A percentile compares a stretch with the other conserved stretches of the same genome.
Conservation (phyloP, 1,140 invertebrate species). For the Nixonia krombeini region DNA sequence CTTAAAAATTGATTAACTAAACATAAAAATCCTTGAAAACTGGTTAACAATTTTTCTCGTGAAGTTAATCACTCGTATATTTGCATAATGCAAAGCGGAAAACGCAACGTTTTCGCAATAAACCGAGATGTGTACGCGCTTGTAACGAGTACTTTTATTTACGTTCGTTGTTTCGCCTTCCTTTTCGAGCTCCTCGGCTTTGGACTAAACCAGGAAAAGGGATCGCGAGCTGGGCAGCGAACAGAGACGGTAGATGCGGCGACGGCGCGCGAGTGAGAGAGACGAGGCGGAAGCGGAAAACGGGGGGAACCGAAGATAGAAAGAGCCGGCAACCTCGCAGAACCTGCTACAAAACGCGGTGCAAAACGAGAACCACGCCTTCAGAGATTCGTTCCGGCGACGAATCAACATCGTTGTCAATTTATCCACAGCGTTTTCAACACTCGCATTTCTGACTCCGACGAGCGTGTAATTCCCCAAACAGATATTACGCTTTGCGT, state of each 20-base stretch:
- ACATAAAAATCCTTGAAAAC: too few species aligned
- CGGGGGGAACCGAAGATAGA: slow-evolving; percentile 20
- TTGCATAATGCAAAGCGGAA: too few species aligned
- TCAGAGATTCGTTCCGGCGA: slow-evolving; percentile 40
- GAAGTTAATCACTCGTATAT: too few species aligned
- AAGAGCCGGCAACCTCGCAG: slow-evolving; percentile 59
- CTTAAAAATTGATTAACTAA: too few species aligned
- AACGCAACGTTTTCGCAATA: too few species aligned
- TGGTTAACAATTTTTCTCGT: too few species aligned
- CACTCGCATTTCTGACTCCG: background rate
- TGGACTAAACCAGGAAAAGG: background rate
- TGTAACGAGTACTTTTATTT: background rate
- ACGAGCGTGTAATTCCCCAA: background rate
- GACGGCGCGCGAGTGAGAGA: slow-evolving; percentile 24
- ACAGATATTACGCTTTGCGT: slow-evolving; percentile 18
- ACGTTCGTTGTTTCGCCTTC: background rate
- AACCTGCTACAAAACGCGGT: slow-evolving; percentile 53
- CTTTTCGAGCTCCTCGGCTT: slow-evolving; percentile 5
- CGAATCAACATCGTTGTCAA: slow-evolving; percentile 34
- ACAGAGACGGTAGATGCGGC: background rate
- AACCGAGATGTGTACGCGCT: too few species aligned
- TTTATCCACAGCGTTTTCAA: slow-evolving; percentile 20
- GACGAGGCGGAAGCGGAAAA: slow-evolving; percentile 33
- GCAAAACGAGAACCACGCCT: slow-evolving; percentile 56
- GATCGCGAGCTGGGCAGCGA: background rate